Base-by-base conservation (phyloP, 2,113 vertebrate species). In the Opisthocomus hoazin region DNA sequence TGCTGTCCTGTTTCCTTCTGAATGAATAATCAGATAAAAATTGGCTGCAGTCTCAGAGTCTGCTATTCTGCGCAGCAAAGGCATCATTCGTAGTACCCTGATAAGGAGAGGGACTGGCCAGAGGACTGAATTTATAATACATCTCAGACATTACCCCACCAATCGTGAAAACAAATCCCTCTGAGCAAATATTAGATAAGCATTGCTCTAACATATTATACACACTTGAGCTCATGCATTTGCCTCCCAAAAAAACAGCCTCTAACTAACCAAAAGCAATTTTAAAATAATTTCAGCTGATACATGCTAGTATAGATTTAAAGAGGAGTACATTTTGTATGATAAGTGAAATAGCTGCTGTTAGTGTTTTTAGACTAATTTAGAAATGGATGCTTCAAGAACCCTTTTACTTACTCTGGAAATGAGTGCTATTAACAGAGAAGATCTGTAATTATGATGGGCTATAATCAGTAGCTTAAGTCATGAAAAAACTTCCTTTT, bases 391-490 rank as follows among this genome's bases (percentile, higher is more conserved):
- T 54, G 53, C 70, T 86, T 88, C 48, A 88, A 71, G 82, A 90
- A 84, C 22, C 39, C 41, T 91, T 68, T 90, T 37, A 37, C 71
- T 87, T 73, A 11, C 58, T 30, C 82, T 95, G 94, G 45, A 61
- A 84, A 83, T 65, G 51, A 65, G 34, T 29, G 13, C 58, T 85
- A 12, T 57, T 77, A 83, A 48, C 69, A 91, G 81, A 81, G 27
- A 17, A 60, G 26, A 51, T 94, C 76, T 94, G 1, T 89, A 82
- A 77, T 96, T 95, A 73, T 34, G 36, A 84, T 45, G 64, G 74
- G 48, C 63, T 90, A 30, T 83, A 93, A 96, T 94, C 84, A 91
- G 74, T 81, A 87, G 46, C 69, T 86, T 51, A 89, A 93, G 83
- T 85, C 73, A 83, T 43, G 71, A 65, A 81, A 90, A 86, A 86